phyloP scores from a whole-genome alignment of 2,888 invertebrate species.

The Prenolepis imparis region DNA sequence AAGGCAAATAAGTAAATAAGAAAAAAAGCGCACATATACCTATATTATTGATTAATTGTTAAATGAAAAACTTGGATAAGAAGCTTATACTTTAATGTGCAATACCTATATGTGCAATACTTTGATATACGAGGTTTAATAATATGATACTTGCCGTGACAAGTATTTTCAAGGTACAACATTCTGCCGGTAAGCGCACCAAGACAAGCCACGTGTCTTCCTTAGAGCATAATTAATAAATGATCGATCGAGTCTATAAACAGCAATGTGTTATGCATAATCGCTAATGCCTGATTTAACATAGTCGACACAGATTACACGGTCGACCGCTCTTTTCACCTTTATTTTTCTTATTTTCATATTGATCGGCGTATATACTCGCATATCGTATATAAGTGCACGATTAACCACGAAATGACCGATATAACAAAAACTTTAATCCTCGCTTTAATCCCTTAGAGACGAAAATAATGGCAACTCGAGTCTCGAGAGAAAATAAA shows the following conservation, averaged over 20 bases:
- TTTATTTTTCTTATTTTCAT: conserved; percentile 37
- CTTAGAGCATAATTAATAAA: conserved; percentile 29
- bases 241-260: conserved; percentile 48
- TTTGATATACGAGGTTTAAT: background rate
- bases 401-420: background rate
- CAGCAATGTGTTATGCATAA: conserved; percentile 26
- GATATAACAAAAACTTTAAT: conserved; percentile 9
- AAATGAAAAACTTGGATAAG: background rate
- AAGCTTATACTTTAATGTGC: background rate
- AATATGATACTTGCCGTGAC: background rate
- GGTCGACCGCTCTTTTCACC: conserved; percentile 4
- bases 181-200: background rate
- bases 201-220: conserved; percentile 40
- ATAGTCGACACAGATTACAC: conserved; percentile 38
- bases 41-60: background rate
- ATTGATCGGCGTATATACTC: conserved; percentile 6
- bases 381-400: background rate
- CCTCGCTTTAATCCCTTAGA: background rate
- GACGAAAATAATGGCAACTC: background rate
- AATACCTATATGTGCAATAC: background rate
- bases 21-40: background rate
- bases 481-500: background rate
- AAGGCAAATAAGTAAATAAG: background rate
- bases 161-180: background rate
- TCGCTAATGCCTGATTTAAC: conserved; percentile 42